Evolutionary conservation across 2,888 invertebrate species (phyloP), one percentile per base, ranked within the genome.

Genomic region (Trichogramma evanescens): DNA sequence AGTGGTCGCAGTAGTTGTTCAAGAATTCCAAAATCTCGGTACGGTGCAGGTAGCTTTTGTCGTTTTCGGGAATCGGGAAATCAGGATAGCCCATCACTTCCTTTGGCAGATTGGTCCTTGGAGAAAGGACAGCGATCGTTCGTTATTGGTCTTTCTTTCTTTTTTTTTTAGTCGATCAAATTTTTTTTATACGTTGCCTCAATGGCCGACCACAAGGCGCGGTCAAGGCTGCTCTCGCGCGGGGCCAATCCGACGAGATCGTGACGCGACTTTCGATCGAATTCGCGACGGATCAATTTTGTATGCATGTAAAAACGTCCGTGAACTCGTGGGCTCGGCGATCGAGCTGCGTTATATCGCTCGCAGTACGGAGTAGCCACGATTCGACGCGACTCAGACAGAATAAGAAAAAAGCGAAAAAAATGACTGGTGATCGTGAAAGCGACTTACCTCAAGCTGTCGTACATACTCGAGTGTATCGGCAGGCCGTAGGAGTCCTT

Each of bases 21-120:
- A 93, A 79, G 72, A 91, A 93, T 0, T 84, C 77, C 42, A 88
- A 79, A 75, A 93, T 89, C 64, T 89, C 87, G 54, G 84, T 82
- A 38, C 91, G 89, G 0, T 83, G 82, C 2, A 92, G 79, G 71
- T 90, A 93, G 0, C 92, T 93, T 68, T 82, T 83, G 6, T 87
- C 80, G 66, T 85, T 85, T 59, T 85, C 82, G 0, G 88, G 85
- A 62, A 93, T 87, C 0, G 89, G 87, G 77, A 88, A 92, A 73
- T 92, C 94, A 0, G 92, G 91, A 75, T 86, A 95, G 0, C 89
- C 90, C 95, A 96, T 96, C 4, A 92, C 85, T 80, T 96, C 93
- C 74, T 94, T 95, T 0, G 95, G 95, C 7, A 95, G 82, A 78
- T 95, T 95, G 0, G 95, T 94, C 71, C 95, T 95, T 26, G 26